Evolutionary conservation across 2,113 vertebrate genomes (phyloP).

Genomic region (Phainopepla nitens): DNA sequence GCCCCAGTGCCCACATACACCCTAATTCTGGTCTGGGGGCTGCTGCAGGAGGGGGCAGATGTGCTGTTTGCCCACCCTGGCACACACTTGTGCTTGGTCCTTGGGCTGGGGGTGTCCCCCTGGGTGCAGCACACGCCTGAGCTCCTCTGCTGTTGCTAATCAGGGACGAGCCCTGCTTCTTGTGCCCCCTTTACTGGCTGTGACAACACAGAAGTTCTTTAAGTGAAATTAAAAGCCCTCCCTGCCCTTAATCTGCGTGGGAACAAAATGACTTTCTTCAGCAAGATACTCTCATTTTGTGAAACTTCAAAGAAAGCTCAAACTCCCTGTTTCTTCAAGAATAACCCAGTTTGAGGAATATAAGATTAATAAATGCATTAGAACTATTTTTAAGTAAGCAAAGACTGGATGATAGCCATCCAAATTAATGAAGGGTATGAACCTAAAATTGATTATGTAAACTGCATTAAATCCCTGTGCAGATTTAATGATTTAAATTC

Average conservation of each 20-base stretch:
- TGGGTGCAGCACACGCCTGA: not conserved
- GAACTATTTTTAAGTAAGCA: constrained; percentile 64
- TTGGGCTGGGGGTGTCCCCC: not conserved
- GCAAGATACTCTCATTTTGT: not conserved
- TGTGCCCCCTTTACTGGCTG: not conserved
- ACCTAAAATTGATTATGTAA: constrained; percentile 68
- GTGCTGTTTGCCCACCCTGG: not conserved
- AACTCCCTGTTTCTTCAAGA: constrained; percentile 12
- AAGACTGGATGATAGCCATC: constrained; percentile 50
- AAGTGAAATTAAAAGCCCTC: not conserved
- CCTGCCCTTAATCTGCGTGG: not conserved
- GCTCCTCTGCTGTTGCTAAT: not conserved
- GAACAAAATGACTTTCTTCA: constrained; percentile 2
- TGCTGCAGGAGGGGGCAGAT: not conserved
- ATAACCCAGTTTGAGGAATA: constrained; percentile 38
- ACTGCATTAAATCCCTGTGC: constrained; percentile 22
- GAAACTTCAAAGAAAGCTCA: constrained; percentile 40
- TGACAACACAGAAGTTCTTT: not conserved
- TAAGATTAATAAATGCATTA: constrained; percentile 62
- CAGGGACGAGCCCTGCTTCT: not conserved
- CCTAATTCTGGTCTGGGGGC: not conserved
- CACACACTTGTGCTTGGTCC: fast-evolving
- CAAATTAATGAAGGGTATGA: constrained; percentile 63
- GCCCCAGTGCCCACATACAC: not conserved
- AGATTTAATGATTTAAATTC: constrained; percentile 68